phyloP scores from a whole-genome alignment of 2,888 invertebrate genomes.

The Idaea biselata region DNA sequence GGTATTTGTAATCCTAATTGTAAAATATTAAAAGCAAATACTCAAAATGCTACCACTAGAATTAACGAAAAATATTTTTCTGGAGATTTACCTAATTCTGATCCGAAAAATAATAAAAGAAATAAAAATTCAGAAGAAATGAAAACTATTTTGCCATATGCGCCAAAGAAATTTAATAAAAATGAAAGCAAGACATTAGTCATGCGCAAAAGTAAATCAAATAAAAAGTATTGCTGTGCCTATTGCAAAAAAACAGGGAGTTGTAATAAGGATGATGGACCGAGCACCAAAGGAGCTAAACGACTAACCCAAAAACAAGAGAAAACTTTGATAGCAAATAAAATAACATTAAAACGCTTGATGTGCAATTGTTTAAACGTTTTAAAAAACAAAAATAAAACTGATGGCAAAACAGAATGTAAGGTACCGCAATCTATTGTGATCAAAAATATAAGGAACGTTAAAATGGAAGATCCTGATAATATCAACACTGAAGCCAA shows the following conservation, averaged over 20 bases:
- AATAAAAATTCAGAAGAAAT: conserved; percentile 22
- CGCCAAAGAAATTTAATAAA: conserved; percentile 40
- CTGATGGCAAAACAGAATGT: not conserved
- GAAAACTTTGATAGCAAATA: conserved; percentile 4
- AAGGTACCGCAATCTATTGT: too few species aligned
- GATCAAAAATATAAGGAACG: not conserved
- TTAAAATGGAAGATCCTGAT: not conserved
- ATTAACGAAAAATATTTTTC: not conserved
- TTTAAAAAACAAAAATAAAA: conserved; percentile 9
- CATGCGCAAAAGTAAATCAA: conserved; percentile 11
- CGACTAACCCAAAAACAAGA: conserved; percentile 14
- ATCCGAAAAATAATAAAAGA: conserved; percentile 4
- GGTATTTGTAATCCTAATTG: not conserved
- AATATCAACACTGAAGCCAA: conserved; percentile 1
- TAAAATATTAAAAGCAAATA: not conserved
- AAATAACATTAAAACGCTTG: conserved; percentile 6
- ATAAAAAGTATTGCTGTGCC: conserved; percentile 12
- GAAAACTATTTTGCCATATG: conserved; percentile 42
- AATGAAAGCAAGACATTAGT: conserved; percentile 32
- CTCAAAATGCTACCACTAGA: not conserved
- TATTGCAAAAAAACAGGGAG: conserved; percentile 5
- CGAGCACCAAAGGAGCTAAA: conserved; percentile 7
- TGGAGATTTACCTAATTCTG: not conserved
- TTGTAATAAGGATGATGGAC: conserved; percentile 2
- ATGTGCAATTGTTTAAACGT: conserved; percentile 17